Conservation (phyloP, 1,140 invertebrate genomes). For the Camponotus vicinus region DNA sequence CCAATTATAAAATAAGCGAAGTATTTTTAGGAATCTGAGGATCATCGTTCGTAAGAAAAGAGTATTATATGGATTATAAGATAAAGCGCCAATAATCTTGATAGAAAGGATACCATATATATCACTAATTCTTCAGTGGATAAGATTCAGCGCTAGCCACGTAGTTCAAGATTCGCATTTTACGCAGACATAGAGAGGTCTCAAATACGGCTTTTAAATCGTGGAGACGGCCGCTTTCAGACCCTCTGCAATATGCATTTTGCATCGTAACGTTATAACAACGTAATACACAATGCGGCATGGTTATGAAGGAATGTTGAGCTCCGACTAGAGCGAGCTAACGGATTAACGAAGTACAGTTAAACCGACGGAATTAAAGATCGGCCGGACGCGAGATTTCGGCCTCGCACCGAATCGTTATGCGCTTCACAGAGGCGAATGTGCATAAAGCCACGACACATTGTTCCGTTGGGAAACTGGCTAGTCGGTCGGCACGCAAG, state of each 20-base stretch:
- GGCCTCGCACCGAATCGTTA: slow-evolving; percentile 16
- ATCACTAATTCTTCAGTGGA: too few relatives aligned
- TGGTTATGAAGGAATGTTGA: slow-evolving; percentile 44
- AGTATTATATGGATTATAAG: neutral
- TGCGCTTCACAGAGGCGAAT: neutral
- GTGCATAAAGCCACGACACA: neutral
- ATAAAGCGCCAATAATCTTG: slow-evolving; percentile 2
- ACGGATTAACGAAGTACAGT: slow-evolving; percentile 69
- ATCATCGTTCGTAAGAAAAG: neutral
- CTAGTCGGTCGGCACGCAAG: neutral
- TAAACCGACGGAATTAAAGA: slow-evolving; percentile 62
- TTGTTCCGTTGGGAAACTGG: slow-evolving; percentile 6
- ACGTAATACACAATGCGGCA: neutral
- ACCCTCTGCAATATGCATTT: too few relatives aligned
- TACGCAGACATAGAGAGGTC: too few relatives aligned
- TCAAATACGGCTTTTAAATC: too few relatives aligned
- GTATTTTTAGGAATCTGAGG: neutral
- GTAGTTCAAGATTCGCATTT: too few relatives aligned
- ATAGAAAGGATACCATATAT: neutral
- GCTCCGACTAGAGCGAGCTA: slow-evolving; percentile 21
- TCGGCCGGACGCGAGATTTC: slow-evolving; percentile 3
- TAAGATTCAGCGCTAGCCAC: too few relatives aligned
- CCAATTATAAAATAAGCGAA: neutral
- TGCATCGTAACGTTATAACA: too few relatives aligned
- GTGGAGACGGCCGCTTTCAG: too few relatives aligned